phyloP scores from a whole-genome alignment of 2,797 vertebrate genomes.

The Onychomys leucogaster region DNA sequence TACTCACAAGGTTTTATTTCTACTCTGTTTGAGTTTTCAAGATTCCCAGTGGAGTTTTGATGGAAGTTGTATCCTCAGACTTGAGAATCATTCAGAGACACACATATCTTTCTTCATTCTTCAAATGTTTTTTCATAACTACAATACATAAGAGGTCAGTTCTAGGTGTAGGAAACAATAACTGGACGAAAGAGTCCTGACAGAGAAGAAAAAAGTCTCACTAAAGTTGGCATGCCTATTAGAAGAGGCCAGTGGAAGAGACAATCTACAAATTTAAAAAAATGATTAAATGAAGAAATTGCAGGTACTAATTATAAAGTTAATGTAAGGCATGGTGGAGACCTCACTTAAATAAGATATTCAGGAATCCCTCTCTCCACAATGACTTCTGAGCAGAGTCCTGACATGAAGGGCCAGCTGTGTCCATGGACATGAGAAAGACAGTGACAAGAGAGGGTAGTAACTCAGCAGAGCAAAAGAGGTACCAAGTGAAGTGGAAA shows the following conservation, averaged over 20 bases:
- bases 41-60: background rate
- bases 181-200: background rate
- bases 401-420: background rate
- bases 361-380: background rate
- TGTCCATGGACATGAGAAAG: background rate
- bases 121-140: background rate
- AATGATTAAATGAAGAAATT: background rate
- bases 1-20: background rate
- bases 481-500: background rate
- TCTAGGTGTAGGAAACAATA: background rate
- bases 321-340: background rate
- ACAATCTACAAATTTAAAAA: slow-evolving; percentile 30
- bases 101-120: background rate
- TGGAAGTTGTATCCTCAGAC: background rate
- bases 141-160: background rate
- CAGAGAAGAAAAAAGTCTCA: background rate
- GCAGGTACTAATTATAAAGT: background rate
- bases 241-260: background rate
- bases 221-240: background rate
- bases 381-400: background rate
- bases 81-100: background rate
- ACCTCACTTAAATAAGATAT: background rate
- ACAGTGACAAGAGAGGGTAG: rapidly evolving
- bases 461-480: background rate
- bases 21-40: background rate